Percentiles rank a stretch among this genome's conserved stretches.
Conservation (phyloP, 2,113 vertebrate genomes). For the Aphelocoma coerulescens region DNA sequence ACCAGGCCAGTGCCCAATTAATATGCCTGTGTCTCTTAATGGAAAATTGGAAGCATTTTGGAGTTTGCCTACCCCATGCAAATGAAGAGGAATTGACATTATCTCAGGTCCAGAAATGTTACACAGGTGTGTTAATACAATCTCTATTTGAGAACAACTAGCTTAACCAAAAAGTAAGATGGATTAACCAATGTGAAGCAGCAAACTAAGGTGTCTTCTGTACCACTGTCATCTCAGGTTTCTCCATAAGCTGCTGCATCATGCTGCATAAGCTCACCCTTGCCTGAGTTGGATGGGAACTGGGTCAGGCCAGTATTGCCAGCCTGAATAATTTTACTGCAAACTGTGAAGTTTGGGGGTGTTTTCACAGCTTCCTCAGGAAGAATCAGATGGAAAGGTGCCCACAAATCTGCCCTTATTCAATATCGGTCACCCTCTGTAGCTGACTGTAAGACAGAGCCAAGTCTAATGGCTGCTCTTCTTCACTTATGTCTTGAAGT, state of each 20-base stretch:
- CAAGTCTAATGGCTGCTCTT: background rate
- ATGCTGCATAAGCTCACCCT: background rate
- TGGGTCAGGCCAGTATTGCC: background rate
- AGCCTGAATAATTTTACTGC: background rate
- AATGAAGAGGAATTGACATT: background rate
- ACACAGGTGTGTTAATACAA: background rate
- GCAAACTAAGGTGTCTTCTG: background rate
- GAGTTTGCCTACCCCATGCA: background rate
- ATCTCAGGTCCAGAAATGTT: background rate
- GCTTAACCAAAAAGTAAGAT: background rate
- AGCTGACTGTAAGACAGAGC: background rate
- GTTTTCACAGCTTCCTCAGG: background rate
- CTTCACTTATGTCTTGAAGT: background rate
- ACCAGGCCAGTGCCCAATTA: background rate
- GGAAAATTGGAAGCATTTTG: background rate
- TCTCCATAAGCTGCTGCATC: background rate
- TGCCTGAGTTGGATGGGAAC: background rate
- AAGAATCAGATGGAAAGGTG: background rate
- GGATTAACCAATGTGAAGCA: background rate
- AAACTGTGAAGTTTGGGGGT: background rate
- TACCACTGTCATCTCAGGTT: background rate
- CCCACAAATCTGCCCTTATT: background rate
- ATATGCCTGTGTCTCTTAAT: background rate
- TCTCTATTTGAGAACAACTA: background rate
- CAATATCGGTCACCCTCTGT: rapidly evolving